phyloP scores from a whole-genome alignment of 2,113 vertebrate genomes.

The Pica pica region DNA sequence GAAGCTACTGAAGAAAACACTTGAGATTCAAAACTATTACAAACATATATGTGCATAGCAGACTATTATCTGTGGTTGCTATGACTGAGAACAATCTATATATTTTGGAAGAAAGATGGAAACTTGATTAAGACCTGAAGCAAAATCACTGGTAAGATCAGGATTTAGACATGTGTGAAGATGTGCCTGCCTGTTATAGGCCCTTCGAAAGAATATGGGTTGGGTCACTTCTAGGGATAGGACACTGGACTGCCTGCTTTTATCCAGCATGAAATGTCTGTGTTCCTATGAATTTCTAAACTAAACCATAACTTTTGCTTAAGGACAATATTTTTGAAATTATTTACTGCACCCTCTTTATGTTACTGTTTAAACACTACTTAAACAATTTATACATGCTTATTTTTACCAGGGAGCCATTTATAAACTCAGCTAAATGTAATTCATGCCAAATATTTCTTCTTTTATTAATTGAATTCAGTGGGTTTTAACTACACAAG shows the following conservation, averaged over 20 bases:
- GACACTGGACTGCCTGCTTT: not conserved
- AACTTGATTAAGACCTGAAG: not conserved
- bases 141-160: not conserved
- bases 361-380: not conserved
- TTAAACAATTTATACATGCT: not conserved
- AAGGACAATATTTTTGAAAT: not conserved
- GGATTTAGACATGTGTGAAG: not conserved
- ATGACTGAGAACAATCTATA: not conserved
- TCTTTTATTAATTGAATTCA: not conserved
- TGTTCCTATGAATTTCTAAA: not conserved
- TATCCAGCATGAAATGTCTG: not conserved
- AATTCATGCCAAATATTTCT: not conserved
- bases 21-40: not conserved
- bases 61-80: not conserved
- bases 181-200: not conserved
- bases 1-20: not conserved
- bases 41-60: not conserved
- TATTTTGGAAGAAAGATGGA: not conserved
- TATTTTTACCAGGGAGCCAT: not conserved
- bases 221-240: not conserved
- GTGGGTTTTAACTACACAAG: not conserved
- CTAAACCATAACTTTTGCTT: not conserved
- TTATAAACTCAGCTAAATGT: not conserved
- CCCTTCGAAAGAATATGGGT: not conserved
- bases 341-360: not conserved